Conservation (phyloP, 1,140 invertebrate genomes). For the Trichonephila clavipes region DNA sequence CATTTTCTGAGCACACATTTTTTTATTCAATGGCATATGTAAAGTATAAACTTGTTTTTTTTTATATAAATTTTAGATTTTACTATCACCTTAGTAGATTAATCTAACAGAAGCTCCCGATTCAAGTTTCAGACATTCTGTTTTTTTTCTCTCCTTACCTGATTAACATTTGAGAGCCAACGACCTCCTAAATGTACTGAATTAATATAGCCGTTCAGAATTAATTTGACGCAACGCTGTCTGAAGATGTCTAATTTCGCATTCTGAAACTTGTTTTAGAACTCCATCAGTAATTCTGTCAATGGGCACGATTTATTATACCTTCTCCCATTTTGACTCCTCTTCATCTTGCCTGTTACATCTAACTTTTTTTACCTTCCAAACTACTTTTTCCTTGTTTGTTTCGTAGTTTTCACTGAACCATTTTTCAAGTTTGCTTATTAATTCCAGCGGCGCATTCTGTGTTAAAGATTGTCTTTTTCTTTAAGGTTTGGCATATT, state of each 20-base stretch:
- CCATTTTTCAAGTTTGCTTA: not conserved
- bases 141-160: not conserved
- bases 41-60: too few species aligned
- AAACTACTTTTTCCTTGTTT: not conserved
- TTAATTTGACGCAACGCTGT: conserved; percentile 54
- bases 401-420: not conserved
- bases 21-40: too few species aligned
- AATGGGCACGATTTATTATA: conserved; percentile 49
- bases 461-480: too few species aligned
- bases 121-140: not conserved
- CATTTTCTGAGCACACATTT: too few species aligned
- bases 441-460: not conserved
- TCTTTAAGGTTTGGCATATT: too few species aligned
- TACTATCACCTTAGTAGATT: not conserved
- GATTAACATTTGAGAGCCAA: conserved; percentile 23
- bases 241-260: conserved; percentile 32
- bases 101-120: not conserved
- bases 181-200: conserved; percentile 59
- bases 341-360: not conserved
- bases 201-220: conserved; percentile 66
- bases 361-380: not conserved
- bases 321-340: not conserved
- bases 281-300: conserved; percentile 63
- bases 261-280: conserved; percentile 62
- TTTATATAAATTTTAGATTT: too few species aligned